These are phyloP conservation scores for Toxotes jaculatrix DNA, from an alignment of 2,113 vertebrate species.

Conservation along the genomic window DNA sequence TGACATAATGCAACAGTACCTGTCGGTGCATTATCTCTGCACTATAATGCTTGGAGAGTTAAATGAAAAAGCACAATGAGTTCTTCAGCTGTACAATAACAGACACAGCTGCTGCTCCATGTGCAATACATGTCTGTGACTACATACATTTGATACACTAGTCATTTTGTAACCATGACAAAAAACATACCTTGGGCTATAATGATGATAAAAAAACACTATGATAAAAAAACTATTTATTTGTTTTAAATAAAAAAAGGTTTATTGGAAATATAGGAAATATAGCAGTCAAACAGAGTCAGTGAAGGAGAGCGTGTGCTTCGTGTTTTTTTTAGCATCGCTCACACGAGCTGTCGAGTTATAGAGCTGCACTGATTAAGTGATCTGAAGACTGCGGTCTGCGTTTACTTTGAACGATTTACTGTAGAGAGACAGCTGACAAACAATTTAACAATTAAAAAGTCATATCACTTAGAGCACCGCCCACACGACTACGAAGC, in stretches of 20 bases:
- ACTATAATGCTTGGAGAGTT: neutral
- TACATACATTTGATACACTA: neutral
- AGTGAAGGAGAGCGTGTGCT: neutral
- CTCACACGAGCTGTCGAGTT: neutral
- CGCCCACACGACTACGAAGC: slow-evolving; percentile 42
- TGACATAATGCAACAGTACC: slow-evolving; percentile 30
- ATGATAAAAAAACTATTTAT: neutral
- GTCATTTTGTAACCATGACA: too few relatives aligned
- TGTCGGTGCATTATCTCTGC: slow-evolving; percentile 2
- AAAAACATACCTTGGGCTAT: too few relatives aligned
- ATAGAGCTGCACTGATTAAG: neutral
- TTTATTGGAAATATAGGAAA: neutral
- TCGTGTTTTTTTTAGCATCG: neutral
- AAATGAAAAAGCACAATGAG: slow-evolving; percentile 3
- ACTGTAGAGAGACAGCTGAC: neutral
- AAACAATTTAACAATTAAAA: slow-evolving; percentile 56
- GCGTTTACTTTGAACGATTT: neutral
- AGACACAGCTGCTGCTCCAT: slow-evolving; percentile 9
- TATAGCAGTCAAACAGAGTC: neutral
- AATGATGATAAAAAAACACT: too few relatives aligned
- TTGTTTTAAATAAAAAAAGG: neutral
- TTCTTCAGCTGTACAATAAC: slow-evolving; percentile 3
- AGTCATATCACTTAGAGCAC: slow-evolving; percentile 21
- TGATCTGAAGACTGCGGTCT: neutral
- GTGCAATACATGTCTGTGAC: neutral